These are phyloP conservation scores for Sardinella longiceps DNA, from an alignment of 2,797 vertebrate species.

Conservation along the genomic window DNA sequence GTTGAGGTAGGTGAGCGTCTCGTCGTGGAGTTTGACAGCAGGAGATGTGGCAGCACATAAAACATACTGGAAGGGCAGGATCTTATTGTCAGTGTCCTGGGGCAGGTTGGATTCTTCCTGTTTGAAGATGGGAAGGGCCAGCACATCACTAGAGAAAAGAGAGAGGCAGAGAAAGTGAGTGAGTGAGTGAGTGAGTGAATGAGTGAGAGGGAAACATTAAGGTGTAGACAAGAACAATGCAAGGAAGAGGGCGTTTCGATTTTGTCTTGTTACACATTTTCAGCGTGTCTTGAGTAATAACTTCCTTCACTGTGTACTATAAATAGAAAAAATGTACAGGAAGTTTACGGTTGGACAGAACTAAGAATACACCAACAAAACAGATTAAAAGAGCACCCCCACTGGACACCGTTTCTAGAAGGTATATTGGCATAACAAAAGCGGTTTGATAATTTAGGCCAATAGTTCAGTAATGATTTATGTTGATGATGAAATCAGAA, in stretches of 20 bases:
- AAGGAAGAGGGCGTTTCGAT: not conserved
- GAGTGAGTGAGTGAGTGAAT: not conserved
- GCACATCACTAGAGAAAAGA: conserved; percentile 82
- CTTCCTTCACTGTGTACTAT: not conserved
- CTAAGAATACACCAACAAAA: not conserved
- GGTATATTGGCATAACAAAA: not conserved
- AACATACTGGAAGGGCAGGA: conserved; percentile 97
- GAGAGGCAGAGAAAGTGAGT: not conserved
- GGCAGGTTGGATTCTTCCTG: conserved; percentile 97
- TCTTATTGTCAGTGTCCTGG: conserved; percentile 88
- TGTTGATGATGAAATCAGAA: no score
- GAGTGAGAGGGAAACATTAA: not conserved
- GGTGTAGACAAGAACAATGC: not conserved
- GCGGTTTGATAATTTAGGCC: not conserved
- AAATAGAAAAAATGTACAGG: not conserved
- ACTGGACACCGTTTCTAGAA: not conserved
- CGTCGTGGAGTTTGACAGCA: conserved; percentile 95
- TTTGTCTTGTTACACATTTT: not conserved
- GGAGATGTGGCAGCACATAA: conserved; percentile 96
- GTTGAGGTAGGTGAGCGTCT: conserved; percentile 98
- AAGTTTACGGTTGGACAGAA: not conserved
- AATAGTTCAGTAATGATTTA: not conserved
- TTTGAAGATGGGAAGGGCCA: conserved; percentile 97
- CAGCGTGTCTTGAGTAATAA: not conserved
- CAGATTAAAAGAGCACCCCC: not conserved